Evolutionary conservation across 2,888 invertebrate genomes (phyloP).

Genomic region (Drosophila robusta): DNA sequence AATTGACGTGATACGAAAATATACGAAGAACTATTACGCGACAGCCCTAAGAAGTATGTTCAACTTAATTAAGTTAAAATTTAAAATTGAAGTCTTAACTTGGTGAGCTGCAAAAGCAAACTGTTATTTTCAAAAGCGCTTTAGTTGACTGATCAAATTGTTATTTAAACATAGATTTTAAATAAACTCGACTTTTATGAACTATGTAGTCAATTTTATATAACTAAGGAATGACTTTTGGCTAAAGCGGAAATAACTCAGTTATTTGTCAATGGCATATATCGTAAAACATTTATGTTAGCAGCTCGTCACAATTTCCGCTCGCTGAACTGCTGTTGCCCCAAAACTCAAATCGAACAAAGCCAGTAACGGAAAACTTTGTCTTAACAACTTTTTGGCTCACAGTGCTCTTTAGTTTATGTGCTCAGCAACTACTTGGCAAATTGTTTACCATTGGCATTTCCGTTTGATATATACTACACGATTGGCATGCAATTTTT

Average conservation of each 20-base stretch:
- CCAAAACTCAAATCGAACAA: slow-evolving; percentile 32
- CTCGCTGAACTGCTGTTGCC: slow-evolving; percentile 7
- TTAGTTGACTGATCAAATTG: no score
- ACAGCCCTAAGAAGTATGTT: no score
- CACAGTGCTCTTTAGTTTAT: slow-evolving; percentile 43
- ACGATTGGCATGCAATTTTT: slow-evolving; percentile 57
- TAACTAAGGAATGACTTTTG: slow-evolving; percentile 23
- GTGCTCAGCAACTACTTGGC: slow-evolving; percentile 66
- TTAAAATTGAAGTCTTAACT: no score
- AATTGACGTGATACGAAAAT: no score
- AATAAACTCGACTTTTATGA: slow-evolving; percentile 49
- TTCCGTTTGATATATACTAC: slow-evolving; percentile 55
- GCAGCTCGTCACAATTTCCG: slow-evolving; percentile 58
- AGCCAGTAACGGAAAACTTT: slow-evolving; percentile 37
- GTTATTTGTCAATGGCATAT: slow-evolving; percentile 54
- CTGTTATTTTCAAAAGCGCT: no score
- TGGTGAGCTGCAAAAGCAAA: no score
- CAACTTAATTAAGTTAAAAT: no score
- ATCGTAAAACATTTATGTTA: slow-evolving; percentile 41
- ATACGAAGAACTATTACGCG: no score
- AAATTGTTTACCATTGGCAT: slow-evolving; percentile 68
- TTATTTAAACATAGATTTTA: background rate
- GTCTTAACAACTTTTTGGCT: slow-evolving; percentile 47
- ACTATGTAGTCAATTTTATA: slow-evolving; percentile 27
- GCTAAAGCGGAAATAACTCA: slow-evolving; percentile 58